A percentile compares a stretch with the other conserved stretches of the same genome.
Conservation (phyloP, 2,797 vertebrate genomes). For the Odontamblyopus lacepedii region DNA sequence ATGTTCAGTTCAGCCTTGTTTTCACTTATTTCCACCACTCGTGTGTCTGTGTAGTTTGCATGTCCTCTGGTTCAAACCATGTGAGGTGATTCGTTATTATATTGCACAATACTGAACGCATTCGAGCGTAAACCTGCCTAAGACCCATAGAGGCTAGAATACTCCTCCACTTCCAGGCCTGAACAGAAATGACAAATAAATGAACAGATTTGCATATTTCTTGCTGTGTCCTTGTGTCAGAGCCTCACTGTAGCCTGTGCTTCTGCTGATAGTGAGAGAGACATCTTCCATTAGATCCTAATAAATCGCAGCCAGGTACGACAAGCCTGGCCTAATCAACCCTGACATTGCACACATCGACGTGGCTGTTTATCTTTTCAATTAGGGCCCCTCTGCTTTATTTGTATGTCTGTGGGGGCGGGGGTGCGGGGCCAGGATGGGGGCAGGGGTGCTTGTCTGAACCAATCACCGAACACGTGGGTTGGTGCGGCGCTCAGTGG, state of each 20-base stretch:
- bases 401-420: constrained; percentile 7
- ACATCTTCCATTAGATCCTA: constrained; percentile 65
- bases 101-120: too few relatives aligned
- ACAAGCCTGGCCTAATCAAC: constrained; percentile 64
- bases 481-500: constrained; percentile 40
- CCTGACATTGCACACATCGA: constrained; percentile 58
- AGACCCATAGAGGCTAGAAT: background rate
- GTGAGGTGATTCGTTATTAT: too few relatives aligned
- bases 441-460: constrained; percentile 32
- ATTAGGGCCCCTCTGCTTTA: constrained; percentile 53
- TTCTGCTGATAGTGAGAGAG: constrained; percentile 41
- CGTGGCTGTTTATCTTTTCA: constrained; percentile 67
- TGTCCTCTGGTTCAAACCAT: background rate
- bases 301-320: constrained; percentile 65
- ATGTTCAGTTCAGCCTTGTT: too few relatives aligned
- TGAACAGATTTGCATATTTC: too few relatives aligned
- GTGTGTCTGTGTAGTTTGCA: background rate
- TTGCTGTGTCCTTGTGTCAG: background rate
- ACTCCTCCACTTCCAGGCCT: background rate
- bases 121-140: background rate
- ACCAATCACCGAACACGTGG: constrained; percentile 56
- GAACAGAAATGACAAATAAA: background rate
- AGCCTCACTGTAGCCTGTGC: constrained; percentile 7
- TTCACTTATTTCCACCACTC: background rate
- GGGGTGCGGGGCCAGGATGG: constrained; percentile 11